Percentiles rank a stretch among this genome's conserved stretches.
phyloP scores from a whole-genome alignment of 1,140 invertebrate species.

The Luehdorfia chinensis region DNA sequence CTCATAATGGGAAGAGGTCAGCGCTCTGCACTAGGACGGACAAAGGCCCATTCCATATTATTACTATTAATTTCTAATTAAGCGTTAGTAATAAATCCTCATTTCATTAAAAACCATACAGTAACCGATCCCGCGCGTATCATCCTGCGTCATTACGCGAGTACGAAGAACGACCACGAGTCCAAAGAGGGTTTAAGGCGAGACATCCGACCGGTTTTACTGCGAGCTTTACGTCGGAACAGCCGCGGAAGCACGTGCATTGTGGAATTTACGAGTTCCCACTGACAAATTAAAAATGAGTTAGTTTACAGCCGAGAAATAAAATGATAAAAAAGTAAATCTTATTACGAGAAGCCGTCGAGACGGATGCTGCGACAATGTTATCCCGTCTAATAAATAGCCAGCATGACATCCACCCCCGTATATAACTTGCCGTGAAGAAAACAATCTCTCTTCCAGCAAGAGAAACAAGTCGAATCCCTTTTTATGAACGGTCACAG shows the following conservation, averaged over 20 bases:
- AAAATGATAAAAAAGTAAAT: slow-evolving; percentile 61
- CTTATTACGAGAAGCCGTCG: slow-evolving; percentile 50
- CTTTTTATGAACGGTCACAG: slow-evolving; percentile 61
- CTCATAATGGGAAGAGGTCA: too few species aligned
- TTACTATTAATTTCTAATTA: too few species aligned
- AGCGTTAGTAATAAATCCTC: too few species aligned
- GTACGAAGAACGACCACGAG: slow-evolving; percentile 24
- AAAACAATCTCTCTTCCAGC: slow-evolving; percentile 64
- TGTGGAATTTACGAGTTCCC: slow-evolving; percentile 54
- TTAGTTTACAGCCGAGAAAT: slow-evolving; percentile 59
- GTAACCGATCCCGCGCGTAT: background rate
- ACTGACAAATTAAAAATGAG: slow-evolving; percentile 71
- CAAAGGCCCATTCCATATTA: too few species aligned
- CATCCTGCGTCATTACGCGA: slow-evolving; percentile 3
- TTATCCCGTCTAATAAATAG: slow-evolving; percentile 72
- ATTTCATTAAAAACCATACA: too few species aligned
- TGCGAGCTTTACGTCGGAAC: slow-evolving; percentile 37
- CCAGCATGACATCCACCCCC: slow-evolving; percentile 57
- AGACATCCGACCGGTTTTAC: slow-evolving; percentile 41
- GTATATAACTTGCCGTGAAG: slow-evolving; percentile 54
- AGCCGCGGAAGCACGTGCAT: slow-evolving; percentile 35
- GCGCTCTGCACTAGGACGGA: too few species aligned
- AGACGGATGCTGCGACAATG: slow-evolving; percentile 58
- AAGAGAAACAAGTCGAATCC: slow-evolving; percentile 62
- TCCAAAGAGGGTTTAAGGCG: slow-evolving; percentile 42